Evolutionary conservation across 2,888 invertebrate species (phyloP).

Genomic region (Dryobotodes eremita): DNA sequence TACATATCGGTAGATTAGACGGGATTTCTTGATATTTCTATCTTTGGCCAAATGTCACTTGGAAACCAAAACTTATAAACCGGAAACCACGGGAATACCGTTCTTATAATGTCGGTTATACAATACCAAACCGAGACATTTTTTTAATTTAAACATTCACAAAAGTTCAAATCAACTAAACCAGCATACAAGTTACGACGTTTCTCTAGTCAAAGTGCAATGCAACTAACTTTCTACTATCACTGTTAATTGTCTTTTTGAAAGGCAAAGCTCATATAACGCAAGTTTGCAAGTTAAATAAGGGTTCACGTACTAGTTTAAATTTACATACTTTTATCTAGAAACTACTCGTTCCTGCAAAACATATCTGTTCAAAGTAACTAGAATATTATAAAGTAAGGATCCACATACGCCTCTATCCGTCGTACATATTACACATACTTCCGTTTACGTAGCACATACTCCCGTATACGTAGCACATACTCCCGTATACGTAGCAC

Average conservation of each 20-base stretch:
- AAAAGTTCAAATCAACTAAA: not conserved
- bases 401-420: not conserved
- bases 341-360: constrained; percentile 7
- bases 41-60: not conserved
- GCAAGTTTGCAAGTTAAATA: constrained; percentile 36
- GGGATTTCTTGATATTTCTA: not conserved
- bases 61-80: not conserved
- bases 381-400: constrained; percentile 42
- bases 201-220: not conserved
- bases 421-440: not conserved
- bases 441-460: not conserved
- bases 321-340: constrained; percentile 46
- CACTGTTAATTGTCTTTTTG: constrained; percentile 32
- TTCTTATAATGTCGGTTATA: too few relatives aligned
- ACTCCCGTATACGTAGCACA: not conserved
- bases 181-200: not conserved
- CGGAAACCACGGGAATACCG: not conserved
- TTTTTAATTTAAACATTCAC: not conserved
- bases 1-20: not conserved
- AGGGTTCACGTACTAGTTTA: constrained; percentile 23
- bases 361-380: constrained; percentile 34
- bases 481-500: constrained; percentile 5
- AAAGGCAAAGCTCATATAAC: constrained; percentile 18
- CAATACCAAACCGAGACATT: not conserved
- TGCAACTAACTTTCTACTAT: not conserved